phyloP scores from a whole-genome alignment of 2,888 invertebrate species.

The Tholera decimalis region DNA sequence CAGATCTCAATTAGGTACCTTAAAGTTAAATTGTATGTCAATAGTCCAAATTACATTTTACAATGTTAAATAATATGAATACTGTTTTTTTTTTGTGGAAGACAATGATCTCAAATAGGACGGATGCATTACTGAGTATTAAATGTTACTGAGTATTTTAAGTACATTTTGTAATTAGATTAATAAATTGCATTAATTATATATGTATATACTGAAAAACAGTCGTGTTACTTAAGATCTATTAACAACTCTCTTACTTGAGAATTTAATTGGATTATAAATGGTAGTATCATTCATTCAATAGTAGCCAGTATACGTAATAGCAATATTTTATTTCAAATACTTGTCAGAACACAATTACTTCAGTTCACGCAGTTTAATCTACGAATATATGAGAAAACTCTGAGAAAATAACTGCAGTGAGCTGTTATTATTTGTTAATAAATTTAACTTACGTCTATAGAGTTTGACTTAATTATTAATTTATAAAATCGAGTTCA shows the following conservation, averaged over 20 bases:
- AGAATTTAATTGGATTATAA: not conserved
- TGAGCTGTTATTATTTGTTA: not conserved
- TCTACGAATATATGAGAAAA: not conserved
- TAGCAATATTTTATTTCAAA: conserved; percentile 13
- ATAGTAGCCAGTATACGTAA: not conserved
- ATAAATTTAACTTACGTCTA: conserved; percentile 16
- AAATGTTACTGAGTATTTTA: conserved; percentile 54
- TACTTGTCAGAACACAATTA: conserved; percentile 7
- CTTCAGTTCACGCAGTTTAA: not conserved
- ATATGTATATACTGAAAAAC: conserved; percentile 38
- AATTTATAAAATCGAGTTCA: conserved; percentile 3
- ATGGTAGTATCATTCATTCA: not conserved
- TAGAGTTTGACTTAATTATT: not conserved
- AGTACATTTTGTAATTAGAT: conserved; percentile 45
- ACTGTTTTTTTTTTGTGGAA: conserved; percentile 42
- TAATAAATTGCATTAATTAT: conserved; percentile 25
- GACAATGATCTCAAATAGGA: conserved; percentile 42
- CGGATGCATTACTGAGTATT: conserved; percentile 56
- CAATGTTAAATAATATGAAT: conserved; percentile 25
- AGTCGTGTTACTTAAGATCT: conserved; percentile 48
- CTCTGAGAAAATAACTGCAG: not conserved
- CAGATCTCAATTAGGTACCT: too few relatives aligned
- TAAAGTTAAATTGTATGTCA: conserved; percentile 19
- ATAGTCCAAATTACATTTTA: conserved; percentile 16
- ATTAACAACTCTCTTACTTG: conserved; percentile 10